Evolutionary conservation across 2,888 invertebrate species (phyloP).

Genomic region (Hirudinaria manillensis): DNA sequence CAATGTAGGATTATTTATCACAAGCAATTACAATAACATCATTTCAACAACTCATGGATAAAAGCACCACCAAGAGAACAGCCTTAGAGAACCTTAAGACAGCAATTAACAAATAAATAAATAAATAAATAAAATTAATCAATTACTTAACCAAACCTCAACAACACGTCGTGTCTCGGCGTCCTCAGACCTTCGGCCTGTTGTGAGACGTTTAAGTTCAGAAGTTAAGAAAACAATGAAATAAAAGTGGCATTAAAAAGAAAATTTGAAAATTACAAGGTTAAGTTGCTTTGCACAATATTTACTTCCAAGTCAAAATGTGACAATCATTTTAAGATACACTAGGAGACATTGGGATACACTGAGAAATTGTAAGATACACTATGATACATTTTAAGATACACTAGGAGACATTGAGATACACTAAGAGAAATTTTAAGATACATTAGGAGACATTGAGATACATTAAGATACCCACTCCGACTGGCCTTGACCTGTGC

Average conservation of each 20-base stretch:
- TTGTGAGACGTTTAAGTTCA: conserved; percentile 13
- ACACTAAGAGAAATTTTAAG: not conserved
- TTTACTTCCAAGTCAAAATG: not conserved
- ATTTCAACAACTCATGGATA: no score
- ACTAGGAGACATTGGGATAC: not conserved
- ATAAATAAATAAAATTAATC: no score
- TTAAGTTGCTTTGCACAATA: not conserved
- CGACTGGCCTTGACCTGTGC: conserved; percentile 51
- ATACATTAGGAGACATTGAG: not conserved
- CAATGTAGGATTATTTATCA: no score
- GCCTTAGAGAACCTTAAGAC: no score
- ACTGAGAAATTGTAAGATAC: not conserved
- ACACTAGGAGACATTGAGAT: not conserved
- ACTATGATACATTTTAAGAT: not conserved
- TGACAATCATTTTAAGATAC: not conserved
- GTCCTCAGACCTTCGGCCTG: conserved; percentile 30
- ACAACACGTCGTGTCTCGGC: conserved; percentile 21
- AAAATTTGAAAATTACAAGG: not conserved
- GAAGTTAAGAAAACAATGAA: no score
- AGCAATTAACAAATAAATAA: no score
- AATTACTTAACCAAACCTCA: not conserved
- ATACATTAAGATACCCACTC: conserved; percentile 42
- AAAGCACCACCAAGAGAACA: no score
- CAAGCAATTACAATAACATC: no score
- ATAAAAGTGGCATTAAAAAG: no score